Evolutionary conservation across 1,140 invertebrate species (phyloP), one percentile per base, ranked within the genome.

Genomic region (Macrobrachium nipponense): DNA sequence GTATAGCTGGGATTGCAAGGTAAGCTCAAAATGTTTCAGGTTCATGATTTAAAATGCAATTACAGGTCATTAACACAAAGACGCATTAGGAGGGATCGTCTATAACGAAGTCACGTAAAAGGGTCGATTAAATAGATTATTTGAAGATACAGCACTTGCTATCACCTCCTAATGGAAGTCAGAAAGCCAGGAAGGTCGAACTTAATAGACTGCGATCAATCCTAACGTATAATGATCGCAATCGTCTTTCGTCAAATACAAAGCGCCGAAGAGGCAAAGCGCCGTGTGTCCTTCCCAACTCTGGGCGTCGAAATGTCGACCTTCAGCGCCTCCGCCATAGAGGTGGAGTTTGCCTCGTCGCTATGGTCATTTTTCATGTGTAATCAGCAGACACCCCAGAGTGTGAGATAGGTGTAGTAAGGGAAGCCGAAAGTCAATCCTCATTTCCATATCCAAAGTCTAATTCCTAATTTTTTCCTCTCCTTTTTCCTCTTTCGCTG

Each of bases 341-440:
- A 20, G 73, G 43, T 6, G 14, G 58, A 75, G 68, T 27, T 84
- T 20, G 82, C 23, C 11, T 68, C 82, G 23, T 60, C 20, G 10
- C 27, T 17, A 14, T 64, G 83, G 66, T 72, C 62, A 70, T 79
- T 72, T 80, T 62, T 86, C 76, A 80, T 80, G 83, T 86, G 83
- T 80, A 86, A 86, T 86, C 83, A 86, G 83, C 75, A 78, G 68
- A 80, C 77, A 86, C n/a, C 66, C 60, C 68, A 5, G 68, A 75
- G 77, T 75, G 83, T 75, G 83, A 86, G 83, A 73, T 58, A 86
- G 73, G 83, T 80, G 66, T 36, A 64, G 83, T 86, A 80, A 51
- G 83, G 59, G 77, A 86, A 73, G 83, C 77, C 77, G 77, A 80
- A 61, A 80, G 83, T 80, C 77, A 61, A 75, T 60, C 27, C 76